Conservation (phyloP, 1,140 invertebrate species). For the Lasioglossum baleicum region DNA sequence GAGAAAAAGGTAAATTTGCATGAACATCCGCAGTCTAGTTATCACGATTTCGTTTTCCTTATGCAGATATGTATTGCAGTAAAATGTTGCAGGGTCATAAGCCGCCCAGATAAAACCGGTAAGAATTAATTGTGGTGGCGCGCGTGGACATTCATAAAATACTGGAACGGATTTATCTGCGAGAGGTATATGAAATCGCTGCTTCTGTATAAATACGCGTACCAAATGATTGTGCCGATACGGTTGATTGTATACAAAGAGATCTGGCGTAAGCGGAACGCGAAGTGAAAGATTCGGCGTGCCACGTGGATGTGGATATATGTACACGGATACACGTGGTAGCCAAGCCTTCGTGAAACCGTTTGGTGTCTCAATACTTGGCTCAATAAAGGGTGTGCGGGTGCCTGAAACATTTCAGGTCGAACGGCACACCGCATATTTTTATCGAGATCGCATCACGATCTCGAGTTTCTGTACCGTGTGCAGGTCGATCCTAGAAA, state of each 20-base stretch:
- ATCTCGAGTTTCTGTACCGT: background rate
- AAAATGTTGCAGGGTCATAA: too few relatives aligned
- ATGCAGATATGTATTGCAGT: too few relatives aligned
- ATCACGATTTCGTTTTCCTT: too few relatives aligned
- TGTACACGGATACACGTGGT: background rate
- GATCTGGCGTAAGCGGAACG: background rate
- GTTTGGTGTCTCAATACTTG: background rate
- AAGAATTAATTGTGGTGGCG: too few relatives aligned
- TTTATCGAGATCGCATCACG: conserved; percentile 1
- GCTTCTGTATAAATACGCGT: background rate
- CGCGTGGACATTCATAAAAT: too few relatives aligned
- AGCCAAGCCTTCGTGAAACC: background rate
- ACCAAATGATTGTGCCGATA: background rate
- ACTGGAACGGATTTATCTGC: too few relatives aligned
- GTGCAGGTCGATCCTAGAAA: background rate
- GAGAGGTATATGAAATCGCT: too few relatives aligned
- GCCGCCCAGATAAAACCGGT: too few relatives aligned
- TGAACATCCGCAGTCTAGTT: too few relatives aligned
- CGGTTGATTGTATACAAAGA: background rate
- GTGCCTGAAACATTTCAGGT: background rate
- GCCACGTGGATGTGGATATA: background rate
- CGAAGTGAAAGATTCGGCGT: background rate
- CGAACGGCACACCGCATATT: background rate
- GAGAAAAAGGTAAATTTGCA: too few relatives aligned
- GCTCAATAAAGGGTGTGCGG: background rate